Conservation (phyloP, 2,797 vertebrate species). For the Kryptolebias ocellatus region DNA sequence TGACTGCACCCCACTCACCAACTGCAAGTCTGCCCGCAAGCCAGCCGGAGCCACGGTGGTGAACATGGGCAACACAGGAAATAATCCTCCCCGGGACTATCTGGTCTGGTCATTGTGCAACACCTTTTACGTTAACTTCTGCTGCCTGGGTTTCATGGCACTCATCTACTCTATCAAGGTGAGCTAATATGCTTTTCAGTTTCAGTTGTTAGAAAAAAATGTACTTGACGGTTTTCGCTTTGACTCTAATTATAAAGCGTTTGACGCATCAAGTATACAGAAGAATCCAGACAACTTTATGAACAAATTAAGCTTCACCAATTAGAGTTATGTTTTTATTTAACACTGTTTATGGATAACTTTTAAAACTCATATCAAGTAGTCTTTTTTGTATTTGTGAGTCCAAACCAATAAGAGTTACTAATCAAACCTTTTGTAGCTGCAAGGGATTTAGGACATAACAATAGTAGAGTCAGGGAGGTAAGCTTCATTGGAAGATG, state of each 20-base stretch:
- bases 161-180: conserved; percentile 89
- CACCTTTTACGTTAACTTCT: conserved; percentile 87
- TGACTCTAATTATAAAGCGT: neutral
- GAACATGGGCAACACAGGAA: conserved; percentile 76
- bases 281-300: too few relatives aligned
- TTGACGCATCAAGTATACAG: neutral
- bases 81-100: conserved; percentile 81
- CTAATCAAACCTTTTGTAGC: too few relatives aligned
- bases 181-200: conserved; percentile 31
- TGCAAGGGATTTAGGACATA: too few relatives aligned
- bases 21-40: conserved; percentile 78
- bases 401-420: too few relatives aligned
- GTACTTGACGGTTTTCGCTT: neutral
- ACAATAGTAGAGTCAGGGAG: too few relatives aligned
- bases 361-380: too few relatives aligned
- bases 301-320: too few relatives aligned
- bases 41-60: conserved; percentile 78
- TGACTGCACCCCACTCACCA: conserved; percentile 84
- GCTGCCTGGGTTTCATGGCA: conserved; percentile 87
- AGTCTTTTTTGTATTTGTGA: too few relatives aligned
- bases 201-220: neutral
- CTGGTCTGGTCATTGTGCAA: conserved; percentile 87
- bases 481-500: too few relatives aligned
- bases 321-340: too few relatives aligned
- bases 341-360: too few relatives aligned